A percentile compares a stretch with the other conserved stretches of the same genome.
Conservation (phyloP, 2,888 invertebrate genomes). For the Thecophora atra region DNA sequence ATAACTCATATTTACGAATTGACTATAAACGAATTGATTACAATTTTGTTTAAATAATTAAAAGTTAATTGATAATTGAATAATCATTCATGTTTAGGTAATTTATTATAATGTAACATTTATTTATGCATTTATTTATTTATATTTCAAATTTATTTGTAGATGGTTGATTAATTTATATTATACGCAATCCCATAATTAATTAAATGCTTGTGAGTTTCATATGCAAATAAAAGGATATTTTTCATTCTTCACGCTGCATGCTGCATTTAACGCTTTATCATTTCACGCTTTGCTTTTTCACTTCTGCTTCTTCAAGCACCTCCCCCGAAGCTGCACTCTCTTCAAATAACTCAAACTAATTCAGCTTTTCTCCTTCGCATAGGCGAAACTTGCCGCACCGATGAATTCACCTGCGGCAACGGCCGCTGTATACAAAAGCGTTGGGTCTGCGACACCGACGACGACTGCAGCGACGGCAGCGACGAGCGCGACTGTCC, state of each 20-base stretch:
- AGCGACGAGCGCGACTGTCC: conserved; percentile 84
- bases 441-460: conserved; percentile 86
- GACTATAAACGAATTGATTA: too few species aligned
- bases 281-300: conserved; percentile 2
- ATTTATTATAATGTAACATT: too few species aligned
- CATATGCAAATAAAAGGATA: background rate
- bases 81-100: too few species aligned
- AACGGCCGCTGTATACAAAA: conserved; percentile 89
- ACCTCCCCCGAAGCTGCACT: background rate
- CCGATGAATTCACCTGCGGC: conserved; percentile 92
- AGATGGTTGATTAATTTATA: too few species aligned
- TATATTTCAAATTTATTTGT: too few species aligned
- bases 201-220: conserved; percentile 1
- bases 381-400: conserved; percentile 87
- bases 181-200: too few species aligned
- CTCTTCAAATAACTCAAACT: background rate
- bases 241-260: background rate
- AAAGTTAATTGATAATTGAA: too few species aligned
- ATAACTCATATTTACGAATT: too few species aligned
- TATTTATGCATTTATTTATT: too few species aligned
- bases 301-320: background rate
- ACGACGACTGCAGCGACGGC: conserved; percentile 87
- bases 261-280: too few species aligned
- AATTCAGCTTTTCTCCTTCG: background rate
- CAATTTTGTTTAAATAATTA: too few species aligned